phyloP scores from a whole-genome alignment of 2,888 invertebrate genomes.

The Notodonta ziczac region DNA sequence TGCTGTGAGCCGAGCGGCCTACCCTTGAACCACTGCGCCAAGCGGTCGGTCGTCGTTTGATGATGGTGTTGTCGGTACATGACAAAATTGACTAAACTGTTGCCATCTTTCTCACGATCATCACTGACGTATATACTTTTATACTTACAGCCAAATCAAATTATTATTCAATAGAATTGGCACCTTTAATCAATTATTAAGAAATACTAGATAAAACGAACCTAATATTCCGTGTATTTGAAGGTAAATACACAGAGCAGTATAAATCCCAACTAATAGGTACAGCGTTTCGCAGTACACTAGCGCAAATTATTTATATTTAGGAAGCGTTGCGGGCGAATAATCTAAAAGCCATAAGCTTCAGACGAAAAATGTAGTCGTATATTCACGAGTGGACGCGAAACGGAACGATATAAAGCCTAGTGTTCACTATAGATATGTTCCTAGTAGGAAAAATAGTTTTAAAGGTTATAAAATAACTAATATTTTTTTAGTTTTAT shows the following conservation, averaged over 20 bases:
- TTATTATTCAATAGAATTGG: no score
- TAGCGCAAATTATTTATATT: conserved; percentile 47
- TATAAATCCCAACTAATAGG: conserved; percentile 31
- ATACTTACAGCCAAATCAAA: no score
- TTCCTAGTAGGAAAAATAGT: conserved; percentile 7
- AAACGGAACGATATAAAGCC: conserved; percentile 37
- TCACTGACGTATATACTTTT: no score
- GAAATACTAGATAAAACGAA: conserved; percentile 9
- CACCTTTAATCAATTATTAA: no score
- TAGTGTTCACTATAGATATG: conserved; percentile 34
- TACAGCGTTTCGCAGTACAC: conserved; percentile 11
- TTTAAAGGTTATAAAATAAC: background rate
- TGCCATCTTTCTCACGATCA: no score
- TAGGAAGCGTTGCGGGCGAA: conserved; percentile 55
- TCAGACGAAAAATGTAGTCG: conserved; percentile 72
- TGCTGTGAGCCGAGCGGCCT: no score
- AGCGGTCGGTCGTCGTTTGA: no score
- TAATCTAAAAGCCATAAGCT: conserved; percentile 79
- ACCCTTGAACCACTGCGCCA: no score
- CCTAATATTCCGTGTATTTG: conserved; percentile 16
- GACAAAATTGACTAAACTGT: no score
- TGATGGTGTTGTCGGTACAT: no score
- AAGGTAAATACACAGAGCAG: conserved; percentile 25
- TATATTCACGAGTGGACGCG: conserved; percentile 59
- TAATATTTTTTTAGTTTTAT: no score